Evolutionary conservation across 2,113 vertebrate genomes (phyloP).

Genomic region (Nicator chloris): DNA sequence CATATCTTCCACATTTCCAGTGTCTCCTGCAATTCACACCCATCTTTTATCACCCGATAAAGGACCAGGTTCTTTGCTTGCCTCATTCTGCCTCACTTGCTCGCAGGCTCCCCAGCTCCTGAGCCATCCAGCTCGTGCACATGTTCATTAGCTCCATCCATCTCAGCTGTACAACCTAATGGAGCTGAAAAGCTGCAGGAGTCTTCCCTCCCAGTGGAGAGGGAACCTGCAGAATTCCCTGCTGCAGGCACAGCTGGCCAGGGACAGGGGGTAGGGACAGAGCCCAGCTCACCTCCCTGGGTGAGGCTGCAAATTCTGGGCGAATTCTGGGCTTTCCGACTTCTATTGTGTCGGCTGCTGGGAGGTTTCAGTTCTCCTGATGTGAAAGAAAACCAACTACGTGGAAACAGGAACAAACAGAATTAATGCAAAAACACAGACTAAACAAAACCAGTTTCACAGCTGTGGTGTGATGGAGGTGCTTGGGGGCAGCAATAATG

Average conservation of each 20-base stretch:
- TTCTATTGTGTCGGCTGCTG: not conserved
- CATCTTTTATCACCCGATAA: constrained; percentile 52
- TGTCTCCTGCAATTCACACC: constrained; percentile 41
- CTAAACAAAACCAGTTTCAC: not conserved
- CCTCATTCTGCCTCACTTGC: constrained; percentile 35
- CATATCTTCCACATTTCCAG: not conserved
- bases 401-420: not conserved
- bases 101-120: constrained; percentile 31
- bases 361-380: not conserved
- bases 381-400: not conserved
- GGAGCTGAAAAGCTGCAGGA: not conserved
- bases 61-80: constrained; percentile 14
- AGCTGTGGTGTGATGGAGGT: not conserved
- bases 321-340: no score
- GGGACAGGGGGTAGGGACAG: not conserved
- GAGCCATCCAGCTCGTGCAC: constrained; percentile 12
- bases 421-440: not conserved
- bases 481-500: not conserved
- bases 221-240: not conserved
- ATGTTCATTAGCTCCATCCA: constrained; percentile 27
- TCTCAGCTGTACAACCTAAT: constrained; percentile 11
- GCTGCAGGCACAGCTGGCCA: not conserved
- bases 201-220: not conserved
- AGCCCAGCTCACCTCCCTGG: not conserved
- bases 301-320: not conserved